Base-by-base conservation (phyloP, 2,888 invertebrate species). In the Pristionchus arcanus region DNA sequence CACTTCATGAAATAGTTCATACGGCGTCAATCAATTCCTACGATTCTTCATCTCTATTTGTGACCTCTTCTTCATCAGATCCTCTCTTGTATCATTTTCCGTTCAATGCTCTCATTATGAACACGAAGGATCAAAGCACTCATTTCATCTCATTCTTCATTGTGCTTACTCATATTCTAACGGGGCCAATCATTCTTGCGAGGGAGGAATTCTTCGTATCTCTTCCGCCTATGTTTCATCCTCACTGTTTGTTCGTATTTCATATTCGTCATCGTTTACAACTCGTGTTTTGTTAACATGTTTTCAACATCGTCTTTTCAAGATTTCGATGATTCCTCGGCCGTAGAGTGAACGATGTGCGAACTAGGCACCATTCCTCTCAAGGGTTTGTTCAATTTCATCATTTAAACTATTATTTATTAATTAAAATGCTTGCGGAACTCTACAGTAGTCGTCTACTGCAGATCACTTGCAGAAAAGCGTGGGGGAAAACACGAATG, bases 331-430 rank as follows among this genome's bases (percentile, higher is more conserved):
- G 77, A 77, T 77, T 77, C 77, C 49, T 37, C 77, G 77, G 11
- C 77, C 49, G 77, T 77, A 77, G 77, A 42, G 42, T 15, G 71
- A 34, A 71, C 19, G 31, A 77, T 77, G 77, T 77, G 77, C 49
- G 77, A 77, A 42, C n/a, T 77, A 77, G 77, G 77, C 77, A 77
- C 77, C 25, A 77, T 77, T 77, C 77, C 77, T 42, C 77, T 77
- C 0, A 21, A 25, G 9, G 77, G 77, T 77, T 9, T 25, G 42
- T 16, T 7, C 13, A 21, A 28, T 28, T 68, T 68, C 2, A 25
- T 68, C n/a, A 9, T 68, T 68, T 68, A 25, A 25, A 15, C 5
- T 68, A 13, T 25, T 59, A 5, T 25, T n/a, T 59, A 19, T 59
- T 25, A 59, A 19, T 59, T 59, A 19, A 4, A 15, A 68, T 68